These are phyloP conservation scores for Sinocyclocheilus anshuiensis DNA, from an alignment of 2,113 vertebrate species.

Conservation along the genomic window DNA sequence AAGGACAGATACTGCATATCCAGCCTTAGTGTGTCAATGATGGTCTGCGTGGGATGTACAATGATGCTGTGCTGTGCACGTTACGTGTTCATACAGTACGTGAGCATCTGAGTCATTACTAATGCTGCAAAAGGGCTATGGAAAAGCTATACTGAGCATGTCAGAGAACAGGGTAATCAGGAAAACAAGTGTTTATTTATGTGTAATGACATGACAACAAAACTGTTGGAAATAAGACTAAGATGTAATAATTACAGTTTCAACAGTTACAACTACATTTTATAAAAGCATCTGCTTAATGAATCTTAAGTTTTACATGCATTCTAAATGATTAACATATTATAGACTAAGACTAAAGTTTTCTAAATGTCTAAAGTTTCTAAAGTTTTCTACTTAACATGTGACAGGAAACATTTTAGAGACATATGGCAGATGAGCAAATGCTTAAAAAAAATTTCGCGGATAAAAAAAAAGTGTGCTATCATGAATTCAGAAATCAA, in stretches of 20 bases:
- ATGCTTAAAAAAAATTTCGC: too few relatives aligned
- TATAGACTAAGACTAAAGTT: too few relatives aligned
- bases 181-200: neutral
- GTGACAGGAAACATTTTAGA: too few relatives aligned
- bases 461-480: too few relatives aligned
- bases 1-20: slow-evolving; percentile 38
- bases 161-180: neutral
- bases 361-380: too few relatives aligned
- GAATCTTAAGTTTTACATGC: too few relatives aligned
- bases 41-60: slow-evolving; percentile 38
- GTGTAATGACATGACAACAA: neutral
- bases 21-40: slow-evolving; percentile 31
- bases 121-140: neutral
- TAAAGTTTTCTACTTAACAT: too few relatives aligned
- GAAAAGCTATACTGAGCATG: neutral
- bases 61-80: slow-evolving; percentile 16
- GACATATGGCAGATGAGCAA: too few relatives aligned
- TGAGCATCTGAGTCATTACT: slow-evolving; percentile 10
- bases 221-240: neutral
- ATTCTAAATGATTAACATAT: too few relatives aligned
- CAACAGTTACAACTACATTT: neutral
- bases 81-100: slow-evolving; percentile 6
- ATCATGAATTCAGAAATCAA: too few relatives aligned
- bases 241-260: neutral
- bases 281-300: too few relatives aligned